A percentile compares a stretch with the other conserved stretches of the same genome.
phyloP scores from a whole-genome alignment of 2,797 vertebrate species.

The Enteromius afrohamiltoni region DNA sequence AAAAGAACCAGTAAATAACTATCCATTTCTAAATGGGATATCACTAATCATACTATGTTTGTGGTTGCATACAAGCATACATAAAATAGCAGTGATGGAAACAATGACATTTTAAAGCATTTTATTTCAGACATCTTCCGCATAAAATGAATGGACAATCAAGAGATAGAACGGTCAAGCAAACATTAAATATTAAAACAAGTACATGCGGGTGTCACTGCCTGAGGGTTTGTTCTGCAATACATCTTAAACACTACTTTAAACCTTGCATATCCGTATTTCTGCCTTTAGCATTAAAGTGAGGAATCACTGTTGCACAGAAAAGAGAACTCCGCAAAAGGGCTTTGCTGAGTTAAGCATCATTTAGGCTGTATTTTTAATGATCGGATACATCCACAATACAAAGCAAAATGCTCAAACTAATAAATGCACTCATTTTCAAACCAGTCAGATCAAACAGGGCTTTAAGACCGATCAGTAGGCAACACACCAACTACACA shows the following conservation, averaged over 20 bases:
- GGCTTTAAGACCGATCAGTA: background rate
- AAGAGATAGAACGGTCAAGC: background rate
- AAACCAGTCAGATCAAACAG: background rate
- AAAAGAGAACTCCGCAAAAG: background rate
- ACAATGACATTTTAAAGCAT: background rate
- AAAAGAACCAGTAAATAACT: background rate
- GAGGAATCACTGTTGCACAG: background rate
- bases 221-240: background rate
- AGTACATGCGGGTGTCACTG: background rate
- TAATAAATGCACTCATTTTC: background rate
- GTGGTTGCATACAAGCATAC: background rate
- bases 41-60: background rate
- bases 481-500: background rate
- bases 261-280: background rate
- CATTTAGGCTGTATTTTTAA: background rate
- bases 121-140: background rate
- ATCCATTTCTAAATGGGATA: background rate
- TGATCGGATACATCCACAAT: background rate
- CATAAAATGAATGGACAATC: background rate
- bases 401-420: background rate
- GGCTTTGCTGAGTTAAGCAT: constrained; percentile 1
- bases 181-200: background rate
- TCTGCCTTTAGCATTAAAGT: background rate
- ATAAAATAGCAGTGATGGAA: background rate
- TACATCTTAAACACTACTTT: background rate